These are phyloP conservation scores for Sceliomorpha sp. DNA, from an alignment of 2,888 invertebrate genomes.

Conservation along the genomic window DNA sequence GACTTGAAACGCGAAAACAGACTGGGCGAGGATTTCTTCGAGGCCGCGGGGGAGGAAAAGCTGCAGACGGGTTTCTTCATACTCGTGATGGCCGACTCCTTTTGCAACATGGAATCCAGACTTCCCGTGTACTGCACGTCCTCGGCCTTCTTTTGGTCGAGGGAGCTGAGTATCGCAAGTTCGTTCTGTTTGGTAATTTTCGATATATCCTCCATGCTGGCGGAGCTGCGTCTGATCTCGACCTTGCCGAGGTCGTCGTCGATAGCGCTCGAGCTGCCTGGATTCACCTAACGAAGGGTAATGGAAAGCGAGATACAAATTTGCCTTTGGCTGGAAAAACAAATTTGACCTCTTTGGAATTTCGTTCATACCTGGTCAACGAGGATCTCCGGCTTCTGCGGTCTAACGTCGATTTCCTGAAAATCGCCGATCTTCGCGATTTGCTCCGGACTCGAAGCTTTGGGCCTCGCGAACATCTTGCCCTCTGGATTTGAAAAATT, in stretches of 20 bases:
- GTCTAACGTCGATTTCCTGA: slow-evolving; percentile 67
- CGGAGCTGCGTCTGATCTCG: slow-evolving; percentile 76
- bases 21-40: slow-evolving; percentile 74
- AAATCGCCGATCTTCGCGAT: slow-evolving; percentile 64
- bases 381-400: slow-evolving; percentile 69
- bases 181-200: slow-evolving; percentile 76
- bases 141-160: slow-evolving; percentile 71
- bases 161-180: slow-evolving; percentile 62
- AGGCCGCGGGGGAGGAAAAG: slow-evolving; percentile 65
- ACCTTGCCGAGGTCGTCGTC: slow-evolving; percentile 68
- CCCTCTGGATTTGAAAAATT: slow-evolving; percentile 75
- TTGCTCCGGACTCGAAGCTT: slow-evolving; percentile 30
- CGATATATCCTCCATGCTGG: slow-evolving; percentile 78
- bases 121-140: slow-evolving; percentile 73
- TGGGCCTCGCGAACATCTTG: slow-evolving; percentile 56
- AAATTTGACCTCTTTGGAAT: too few species aligned
- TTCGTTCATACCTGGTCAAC: slow-evolving; percentile 68
- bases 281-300: slow-evolving; percentile 35
- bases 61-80: slow-evolving; percentile 57
- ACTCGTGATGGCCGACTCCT: slow-evolving; percentile 64
- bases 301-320: too few species aligned
- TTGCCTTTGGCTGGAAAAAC: too few species aligned
- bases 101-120: slow-evolving; percentile 76
- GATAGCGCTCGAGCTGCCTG: slow-evolving; percentile 62
- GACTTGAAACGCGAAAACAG: slow-evolving; percentile 75